Conservation (phyloP, 2,797 vertebrate species). For the Diplodus sargus region DNA sequence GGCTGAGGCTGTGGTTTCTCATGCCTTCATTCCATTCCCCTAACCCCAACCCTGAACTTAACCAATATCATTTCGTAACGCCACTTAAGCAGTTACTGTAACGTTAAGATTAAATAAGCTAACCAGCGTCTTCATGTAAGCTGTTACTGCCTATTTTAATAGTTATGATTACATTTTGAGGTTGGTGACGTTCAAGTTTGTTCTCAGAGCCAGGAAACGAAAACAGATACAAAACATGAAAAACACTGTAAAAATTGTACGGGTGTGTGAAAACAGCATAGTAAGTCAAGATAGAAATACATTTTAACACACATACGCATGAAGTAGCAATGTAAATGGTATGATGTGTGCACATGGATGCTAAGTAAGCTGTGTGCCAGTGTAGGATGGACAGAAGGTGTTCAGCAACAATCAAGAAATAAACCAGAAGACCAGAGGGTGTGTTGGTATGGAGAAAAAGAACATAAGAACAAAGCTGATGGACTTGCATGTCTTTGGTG, state of each 20-base stretch:
- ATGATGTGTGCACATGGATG: too few relatives aligned
- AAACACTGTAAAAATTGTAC: background rate
- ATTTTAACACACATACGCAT: too few relatives aligned
- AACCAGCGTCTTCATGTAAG: background rate
- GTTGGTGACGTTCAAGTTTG: background rate
- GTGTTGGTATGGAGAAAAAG: background rate
- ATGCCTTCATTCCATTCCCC: too few relatives aligned
- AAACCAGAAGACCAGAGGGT: background rate
- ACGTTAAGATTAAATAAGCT: background rate
- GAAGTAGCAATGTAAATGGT: background rate
- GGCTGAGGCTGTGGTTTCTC: too few relatives aligned
- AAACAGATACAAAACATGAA: background rate
- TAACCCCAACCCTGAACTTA: background rate
- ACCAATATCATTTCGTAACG: rapidly evolving
- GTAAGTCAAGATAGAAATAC: background rate
- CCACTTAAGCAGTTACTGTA: background rate
- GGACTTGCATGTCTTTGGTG: too few relatives aligned
- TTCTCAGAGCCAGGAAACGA: background rate
- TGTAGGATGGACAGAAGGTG: background rate
- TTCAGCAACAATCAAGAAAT: background rate
- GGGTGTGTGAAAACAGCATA: background rate
- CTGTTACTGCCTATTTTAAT: background rate
- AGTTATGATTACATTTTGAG: background rate
- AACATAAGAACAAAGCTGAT: too few relatives aligned
- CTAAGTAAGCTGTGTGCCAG: background rate